Percentiles rank a stretch among this genome's conserved stretches.
These are phyloP conservation scores for Montipora capricornis DNA, from an alignment of 64 coral and sea anemone genomes.

Conservation along the genomic window DNA sequence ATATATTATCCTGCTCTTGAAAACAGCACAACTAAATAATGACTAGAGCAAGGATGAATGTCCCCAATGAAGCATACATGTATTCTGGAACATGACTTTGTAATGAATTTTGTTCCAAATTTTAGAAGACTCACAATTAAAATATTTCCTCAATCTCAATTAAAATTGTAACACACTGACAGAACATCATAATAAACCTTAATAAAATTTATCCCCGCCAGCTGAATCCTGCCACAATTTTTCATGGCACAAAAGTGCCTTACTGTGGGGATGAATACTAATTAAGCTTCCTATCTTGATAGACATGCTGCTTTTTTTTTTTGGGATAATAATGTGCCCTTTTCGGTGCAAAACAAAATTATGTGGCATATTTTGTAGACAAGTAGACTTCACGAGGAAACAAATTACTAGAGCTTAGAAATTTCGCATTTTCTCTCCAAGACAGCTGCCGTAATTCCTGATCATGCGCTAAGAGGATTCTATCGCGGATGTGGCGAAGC, in stretches of 20 bases:
- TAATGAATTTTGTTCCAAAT: neutral
- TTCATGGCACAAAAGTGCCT: conserved; percentile 39
- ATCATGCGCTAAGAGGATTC: conserved; percentile 24
- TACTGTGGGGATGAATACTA: conserved; percentile 10
- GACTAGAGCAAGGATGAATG: neutral
- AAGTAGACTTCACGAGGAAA: neutral
- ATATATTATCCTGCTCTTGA: neutral
- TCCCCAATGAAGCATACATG: neutral
- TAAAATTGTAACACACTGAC: conserved; percentile 7
- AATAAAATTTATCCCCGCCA: conserved; percentile 5
- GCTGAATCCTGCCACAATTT: conserved; percentile 15
- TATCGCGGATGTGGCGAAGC: conserved; percentile 54
- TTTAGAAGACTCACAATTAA: neutral
- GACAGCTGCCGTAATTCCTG: conserved; percentile 15
- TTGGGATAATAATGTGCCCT: conserved; percentile 14
- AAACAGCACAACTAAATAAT: neutral
- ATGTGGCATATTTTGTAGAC: neutral
- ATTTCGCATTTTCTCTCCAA: conserved; percentile 8
- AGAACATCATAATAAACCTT: conserved; percentile 5
- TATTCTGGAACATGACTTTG: no score
- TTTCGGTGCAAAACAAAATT: conserved; percentile 14
- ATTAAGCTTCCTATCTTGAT: conserved; percentile 1
- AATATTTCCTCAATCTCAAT: neutral
- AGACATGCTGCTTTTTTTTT: conserved; percentile 28
- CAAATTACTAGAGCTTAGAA: neutral